Evolutionary conservation across 2,113 vertebrate species (phyloP).

Genomic region (Dromaius novaehollandiae): DNA sequence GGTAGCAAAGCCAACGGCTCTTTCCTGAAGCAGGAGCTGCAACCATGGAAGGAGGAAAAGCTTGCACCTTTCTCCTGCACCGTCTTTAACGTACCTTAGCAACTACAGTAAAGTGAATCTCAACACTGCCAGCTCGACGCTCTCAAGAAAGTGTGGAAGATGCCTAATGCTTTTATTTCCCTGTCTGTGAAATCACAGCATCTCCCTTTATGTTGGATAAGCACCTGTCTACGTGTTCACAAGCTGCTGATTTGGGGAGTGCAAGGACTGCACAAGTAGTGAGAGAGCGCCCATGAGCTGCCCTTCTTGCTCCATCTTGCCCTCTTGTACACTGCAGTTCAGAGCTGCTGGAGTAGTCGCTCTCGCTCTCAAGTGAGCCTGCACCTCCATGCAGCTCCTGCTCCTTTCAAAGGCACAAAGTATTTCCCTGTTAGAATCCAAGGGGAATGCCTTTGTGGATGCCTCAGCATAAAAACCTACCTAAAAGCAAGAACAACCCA

Average conservation of each 20-base stretch:
- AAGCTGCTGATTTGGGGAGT: not conserved
- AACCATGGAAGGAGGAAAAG: too few species aligned
- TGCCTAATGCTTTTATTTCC: rapidly evolving
- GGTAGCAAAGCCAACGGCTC: not conserved
- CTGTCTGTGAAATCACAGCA: not conserved
- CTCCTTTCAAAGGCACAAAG: not conserved
- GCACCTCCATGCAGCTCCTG: not conserved
- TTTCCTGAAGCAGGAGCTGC: not conserved
- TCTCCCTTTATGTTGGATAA: not conserved
- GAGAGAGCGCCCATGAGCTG: rapidly evolving
- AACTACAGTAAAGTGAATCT: not conserved
- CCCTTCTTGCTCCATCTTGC: rapidly evolving
- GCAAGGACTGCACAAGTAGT: rapidly evolving
- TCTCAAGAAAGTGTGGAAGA: not conserved
- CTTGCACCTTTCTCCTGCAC: not conserved
- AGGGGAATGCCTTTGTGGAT: not conserved
- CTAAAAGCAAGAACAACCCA: not conserved
- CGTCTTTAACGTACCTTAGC: not conserved
- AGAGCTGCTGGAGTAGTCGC: not conserved
- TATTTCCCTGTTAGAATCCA: not conserved
- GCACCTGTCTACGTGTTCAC: not conserved
- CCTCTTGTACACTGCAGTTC: not conserved
- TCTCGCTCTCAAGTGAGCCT: not conserved
- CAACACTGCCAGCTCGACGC: not conserved
- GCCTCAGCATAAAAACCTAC: not conserved